phyloP scores from a whole-genome alignment of 2,888 invertebrate species.

The Rhimphoctona megacephalus region DNA sequence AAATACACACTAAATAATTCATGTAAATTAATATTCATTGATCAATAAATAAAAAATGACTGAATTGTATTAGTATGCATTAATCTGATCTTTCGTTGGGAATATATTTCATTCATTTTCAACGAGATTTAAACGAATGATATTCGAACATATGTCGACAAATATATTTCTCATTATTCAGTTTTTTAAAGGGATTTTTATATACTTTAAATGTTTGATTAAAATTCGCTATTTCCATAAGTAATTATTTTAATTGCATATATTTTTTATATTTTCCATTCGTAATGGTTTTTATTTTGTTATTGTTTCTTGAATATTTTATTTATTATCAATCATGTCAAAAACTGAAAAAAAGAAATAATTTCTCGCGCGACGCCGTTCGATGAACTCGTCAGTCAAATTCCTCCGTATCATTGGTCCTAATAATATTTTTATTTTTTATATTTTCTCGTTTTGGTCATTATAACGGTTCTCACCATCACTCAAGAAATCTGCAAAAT shows the following conservation, averaged over 20 bases:
- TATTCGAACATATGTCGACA: no score
- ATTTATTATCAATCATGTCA: background rate
- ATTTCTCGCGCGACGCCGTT: background rate
- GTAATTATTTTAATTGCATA: background rate
- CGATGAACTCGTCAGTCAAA: background rate
- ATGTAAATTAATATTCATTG: no score
- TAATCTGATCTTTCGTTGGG: no score
- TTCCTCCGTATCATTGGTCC: background rate
- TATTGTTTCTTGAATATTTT: background rate
- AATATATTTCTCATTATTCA: no score
- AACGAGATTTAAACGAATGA: no score
- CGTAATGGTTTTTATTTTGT: background rate
- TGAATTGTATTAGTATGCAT: no score
- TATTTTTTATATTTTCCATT: background rate
- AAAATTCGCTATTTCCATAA: no score
- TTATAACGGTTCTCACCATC: background rate
- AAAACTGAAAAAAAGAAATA: background rate
- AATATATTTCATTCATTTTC: no score
- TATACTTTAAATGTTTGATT: no score
- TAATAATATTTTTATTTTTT: background rate
- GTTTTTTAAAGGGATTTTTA: no score
- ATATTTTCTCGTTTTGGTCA: conserved; percentile 6
- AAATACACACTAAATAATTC: no score
- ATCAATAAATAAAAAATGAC: no score
- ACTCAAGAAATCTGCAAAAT: conserved; percentile 57